phyloP scores from a whole-genome alignment of 2,888 invertebrate species.

The Drosophila nr. perissopoda region DNA sequence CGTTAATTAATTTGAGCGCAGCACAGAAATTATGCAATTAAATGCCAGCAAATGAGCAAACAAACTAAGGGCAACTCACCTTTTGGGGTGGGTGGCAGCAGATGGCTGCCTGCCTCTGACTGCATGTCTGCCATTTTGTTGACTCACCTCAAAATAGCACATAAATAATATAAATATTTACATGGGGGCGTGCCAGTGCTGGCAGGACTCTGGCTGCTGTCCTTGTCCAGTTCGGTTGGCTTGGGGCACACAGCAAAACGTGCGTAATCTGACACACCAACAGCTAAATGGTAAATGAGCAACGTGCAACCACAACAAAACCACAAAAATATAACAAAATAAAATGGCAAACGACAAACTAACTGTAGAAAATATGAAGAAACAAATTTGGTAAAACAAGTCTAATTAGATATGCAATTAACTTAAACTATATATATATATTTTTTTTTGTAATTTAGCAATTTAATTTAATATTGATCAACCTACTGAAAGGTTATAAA shows the following conservation, averaged over 20 bases:
- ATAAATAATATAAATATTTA: constrained; percentile 79
- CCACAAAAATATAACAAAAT: neutral
- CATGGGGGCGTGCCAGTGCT: constrained; percentile 37
- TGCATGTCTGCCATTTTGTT: constrained; percentile 52
- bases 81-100: constrained; percentile 1
- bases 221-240: constrained; percentile 6
- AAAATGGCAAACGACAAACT: constrained; percentile 3
- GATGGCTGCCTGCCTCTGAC: constrained; percentile 44
- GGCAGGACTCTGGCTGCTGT: constrained; percentile 20
- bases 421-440: neutral
- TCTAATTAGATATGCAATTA: constrained; percentile 9
- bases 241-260: constrained; percentile 47
- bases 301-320: constrained; percentile 19
- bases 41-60: constrained; percentile 72
- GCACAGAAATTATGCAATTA: constrained; percentile 75
- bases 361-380: neutral
- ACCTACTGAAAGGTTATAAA: too few species aligned
- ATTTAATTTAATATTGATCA: too few species aligned
- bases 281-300: constrained; percentile 26
- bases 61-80: constrained; percentile 46
- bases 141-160: constrained; percentile 69
- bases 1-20: constrained; percentile 52
- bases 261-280: constrained; percentile 56
- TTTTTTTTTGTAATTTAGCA: too few species aligned
- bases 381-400: constrained; percentile 2